Conservation (phyloP, 2,888 invertebrate species). For the Sisyra terminalis region DNA sequence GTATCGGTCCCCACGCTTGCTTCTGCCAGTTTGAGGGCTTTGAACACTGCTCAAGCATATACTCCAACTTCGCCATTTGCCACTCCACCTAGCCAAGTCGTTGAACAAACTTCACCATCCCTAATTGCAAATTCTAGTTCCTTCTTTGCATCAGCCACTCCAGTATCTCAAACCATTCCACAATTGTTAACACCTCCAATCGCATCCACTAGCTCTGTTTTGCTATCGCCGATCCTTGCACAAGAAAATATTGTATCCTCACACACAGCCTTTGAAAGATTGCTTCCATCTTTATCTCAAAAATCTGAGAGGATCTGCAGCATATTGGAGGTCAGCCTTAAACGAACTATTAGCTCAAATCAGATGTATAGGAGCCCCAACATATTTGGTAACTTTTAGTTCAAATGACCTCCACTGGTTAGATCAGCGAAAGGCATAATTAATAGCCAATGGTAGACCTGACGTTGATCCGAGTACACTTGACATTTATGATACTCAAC, state of each 20-base stretch:
- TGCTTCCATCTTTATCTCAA: constrained; percentile 13
- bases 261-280: constrained; percentile 6
- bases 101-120: too few species aligned
- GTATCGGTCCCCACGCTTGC: constrained; percentile 2
- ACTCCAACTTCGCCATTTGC: too few species aligned
- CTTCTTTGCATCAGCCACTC: too few species aligned
- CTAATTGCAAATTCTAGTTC: too few species aligned
- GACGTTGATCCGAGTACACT: constrained; percentile 9
- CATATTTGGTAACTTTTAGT: constrained; percentile 11
- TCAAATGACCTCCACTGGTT: constrained; percentile 16
- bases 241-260: constrained; percentile 10
- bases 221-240: constrained; percentile 11
- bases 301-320: constrained; percentile 15
- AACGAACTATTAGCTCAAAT: constrained; percentile 14
- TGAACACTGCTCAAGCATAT: too few species aligned
- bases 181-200: background rate
- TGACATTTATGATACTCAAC: constrained; percentile 3
- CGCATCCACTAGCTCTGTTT: constrained; percentile 4
- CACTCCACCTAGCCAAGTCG: too few species aligned
- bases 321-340: constrained; percentile 13
- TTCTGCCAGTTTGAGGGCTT: too few species aligned
- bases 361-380: constrained; percentile 15
- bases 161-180: background rate
- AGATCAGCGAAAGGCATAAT: constrained; percentile 15
- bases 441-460: constrained; percentile 14